Base-by-base conservation (phyloP, 1,140 invertebrate species). In the Plutomurus gul region DNA sequence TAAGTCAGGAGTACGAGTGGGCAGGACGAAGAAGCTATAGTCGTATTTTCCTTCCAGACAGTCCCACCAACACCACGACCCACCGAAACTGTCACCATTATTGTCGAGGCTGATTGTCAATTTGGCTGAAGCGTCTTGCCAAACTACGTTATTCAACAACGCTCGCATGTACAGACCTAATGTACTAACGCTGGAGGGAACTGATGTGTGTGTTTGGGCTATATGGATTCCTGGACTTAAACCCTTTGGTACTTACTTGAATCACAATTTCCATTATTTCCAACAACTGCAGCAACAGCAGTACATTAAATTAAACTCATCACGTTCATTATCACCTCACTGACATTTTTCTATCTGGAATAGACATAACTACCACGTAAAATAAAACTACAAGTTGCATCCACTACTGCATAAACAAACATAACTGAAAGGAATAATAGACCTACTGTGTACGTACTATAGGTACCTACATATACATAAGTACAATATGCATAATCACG, bases 61-160 rank as follows among this genome's bases (percentile, higher is more conserved):
- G 13, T n/a, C 30, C 30, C 30, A 65, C 56, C 56, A 65, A 65
- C 56, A 65, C 56, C 56, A 65, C 30, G 27, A 33, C 56, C 36
- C 30, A 65, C 56, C 56, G 56, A 65, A 65, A 36, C 56, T 65
- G 56, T 65, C 56, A 65, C 56, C 56, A 65, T 65, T 65, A 65
- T 65, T 65, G 56, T 65, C 56, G 27, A 13, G 27, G 30, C 27
- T 30, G 56, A 65, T 65, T 65, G 56, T 65, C 56, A 65, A 65
- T 65, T 65, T 65, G 30, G 56, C 56, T 33, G 56, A n/a, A 30
- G 56, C 27, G 30, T 36, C 30, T 65, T 65, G 56, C 56, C 56
- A 65, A 65, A 36, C 27, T n/a, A 4, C 25, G 56, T 36, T n/a
- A n/a, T n/a, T n/a, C n/a, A n/a, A n/a, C n/a, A n/a, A n/a, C n/a